A percentile compares a stretch with the other conserved stretches of the same genome.
These are phyloP conservation scores for Sebastes ruberrimus DNA, from an alignment of 2,797 vertebrate species.

Conservation along the genomic window DNA sequence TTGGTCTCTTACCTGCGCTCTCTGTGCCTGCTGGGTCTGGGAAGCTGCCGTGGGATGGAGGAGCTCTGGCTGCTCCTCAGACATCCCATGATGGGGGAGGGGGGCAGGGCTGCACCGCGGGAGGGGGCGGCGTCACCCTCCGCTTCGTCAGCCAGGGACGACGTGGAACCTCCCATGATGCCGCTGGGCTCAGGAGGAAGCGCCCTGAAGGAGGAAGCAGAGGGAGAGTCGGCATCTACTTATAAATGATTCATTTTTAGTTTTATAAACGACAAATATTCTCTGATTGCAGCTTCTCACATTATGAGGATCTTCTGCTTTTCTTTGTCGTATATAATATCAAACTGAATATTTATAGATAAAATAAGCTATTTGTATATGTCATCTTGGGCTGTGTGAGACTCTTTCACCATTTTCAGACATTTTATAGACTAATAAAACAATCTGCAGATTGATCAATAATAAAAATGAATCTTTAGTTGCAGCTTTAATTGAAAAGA, in stretches of 20 bases:
- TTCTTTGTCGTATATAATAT: background rate
- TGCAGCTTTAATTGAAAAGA: background rate
- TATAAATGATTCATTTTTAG: too few relatives aligned
- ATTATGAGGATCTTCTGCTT: background rate
- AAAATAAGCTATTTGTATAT: too few relatives aligned
- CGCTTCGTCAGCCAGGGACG: constrained; percentile 49
- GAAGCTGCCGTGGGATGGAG: constrained; percentile 60
- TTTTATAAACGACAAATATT: background rate
- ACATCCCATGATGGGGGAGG: constrained; percentile 67
- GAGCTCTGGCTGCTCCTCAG: constrained; percentile 72
- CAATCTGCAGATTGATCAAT: background rate
- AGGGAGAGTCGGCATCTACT: background rate
- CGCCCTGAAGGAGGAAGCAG: constrained; percentile 6
- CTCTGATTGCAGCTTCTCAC: background rate
- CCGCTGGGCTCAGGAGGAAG: constrained; percentile 19
- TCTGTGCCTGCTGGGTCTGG: constrained; percentile 49
- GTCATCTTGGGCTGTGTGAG: too few relatives aligned
- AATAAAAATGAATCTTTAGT: background rate
- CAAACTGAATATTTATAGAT: background rate
- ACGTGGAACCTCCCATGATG: constrained; percentile 68
- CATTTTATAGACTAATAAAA: background rate
- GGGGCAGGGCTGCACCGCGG: constrained; percentile 49
- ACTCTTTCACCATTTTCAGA: too few relatives aligned
- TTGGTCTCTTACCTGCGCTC: constrained; percentile 61
- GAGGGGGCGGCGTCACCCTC: background rate